These are phyloP conservation scores for Colostygia pectinataria DNA, from an alignment of 2,888 invertebrate genomes.

Conservation along the genomic window DNA sequence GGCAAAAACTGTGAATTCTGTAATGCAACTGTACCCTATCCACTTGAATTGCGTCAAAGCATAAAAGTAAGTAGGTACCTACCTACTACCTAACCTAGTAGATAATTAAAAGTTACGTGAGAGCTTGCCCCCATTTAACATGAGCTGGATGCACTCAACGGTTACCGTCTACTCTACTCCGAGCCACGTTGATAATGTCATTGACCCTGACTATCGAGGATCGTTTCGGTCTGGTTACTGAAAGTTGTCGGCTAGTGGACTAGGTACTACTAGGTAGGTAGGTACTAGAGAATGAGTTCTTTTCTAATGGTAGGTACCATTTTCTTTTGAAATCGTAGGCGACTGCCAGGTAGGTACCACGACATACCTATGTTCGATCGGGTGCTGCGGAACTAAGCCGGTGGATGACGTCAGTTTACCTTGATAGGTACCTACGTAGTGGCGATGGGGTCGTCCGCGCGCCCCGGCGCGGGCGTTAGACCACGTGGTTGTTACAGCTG, in stretches of 20 bases:
- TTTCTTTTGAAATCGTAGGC: neutral
- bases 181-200: slow-evolving; percentile 55
- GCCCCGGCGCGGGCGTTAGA: slow-evolving; percentile 51
- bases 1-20: no score
- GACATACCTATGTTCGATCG: no score
- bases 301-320: no score
- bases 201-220: slow-evolving; percentile 60
- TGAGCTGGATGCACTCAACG: slow-evolving; percentile 43
- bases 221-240: slow-evolving; percentile 72
- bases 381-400: neutral
- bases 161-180: slow-evolving; percentile 39
- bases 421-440: no score
- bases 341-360: no score
- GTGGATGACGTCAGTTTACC: slow-evolving; percentile 15
- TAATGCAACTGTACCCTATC: no score
- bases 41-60: no score
- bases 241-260: slow-evolving; percentile 58
- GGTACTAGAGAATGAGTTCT: slow-evolving; percentile 22
- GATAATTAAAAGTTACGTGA: slow-evolving; percentile 16
- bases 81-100: no score
- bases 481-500: slow-evolving; percentile 49
- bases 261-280: slow-evolving; percentile 44
- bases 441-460: slow-evolving; percentile 38
- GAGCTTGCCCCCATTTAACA: slow-evolving; percentile 27
- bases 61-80: neutral